Evolutionary conservation across 2,888 invertebrate species (phyloP).

Genomic region (Hypolimnas misippus): DNA sequence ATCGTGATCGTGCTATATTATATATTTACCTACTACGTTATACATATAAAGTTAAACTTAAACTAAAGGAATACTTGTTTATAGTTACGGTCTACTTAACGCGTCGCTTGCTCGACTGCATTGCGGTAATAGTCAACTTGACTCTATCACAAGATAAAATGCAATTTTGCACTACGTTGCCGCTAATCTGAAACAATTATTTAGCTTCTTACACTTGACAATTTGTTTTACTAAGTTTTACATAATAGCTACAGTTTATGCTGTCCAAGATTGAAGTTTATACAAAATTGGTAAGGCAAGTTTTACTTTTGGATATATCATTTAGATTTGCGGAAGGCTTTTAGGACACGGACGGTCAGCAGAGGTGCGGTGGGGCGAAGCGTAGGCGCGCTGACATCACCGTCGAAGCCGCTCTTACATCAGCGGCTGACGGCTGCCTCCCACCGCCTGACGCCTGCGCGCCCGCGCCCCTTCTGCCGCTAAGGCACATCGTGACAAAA

Average conservation of each 20-base stretch:
- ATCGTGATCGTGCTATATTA: constrained; percentile 14
- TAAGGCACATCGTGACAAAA: constrained; percentile 23
- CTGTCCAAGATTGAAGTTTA: neutral
- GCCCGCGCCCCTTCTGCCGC: constrained; percentile 43
- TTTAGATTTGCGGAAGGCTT: constrained; percentile 73
- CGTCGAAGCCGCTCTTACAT: constrained; percentile 80
- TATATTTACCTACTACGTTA: neutral
- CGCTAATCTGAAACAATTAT: neutral
- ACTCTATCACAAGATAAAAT: constrained; percentile 8
- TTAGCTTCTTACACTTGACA: neutral
- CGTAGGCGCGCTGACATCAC: constrained; percentile 82
- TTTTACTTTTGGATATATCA: constrained; percentile 30
- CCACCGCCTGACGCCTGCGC: constrained; percentile 56
- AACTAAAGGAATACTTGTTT: constrained; percentile 10
- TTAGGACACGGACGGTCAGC: constrained; percentile 43
- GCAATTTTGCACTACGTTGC: neutral
- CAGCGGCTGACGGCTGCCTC: constrained; percentile 72
- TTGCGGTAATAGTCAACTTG: constrained; percentile 51
- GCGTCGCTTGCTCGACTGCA: constrained; percentile 54
- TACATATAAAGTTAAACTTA: neutral
- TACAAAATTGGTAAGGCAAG: constrained; percentile 15
- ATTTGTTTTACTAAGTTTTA: neutral
- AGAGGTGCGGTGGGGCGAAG: constrained; percentile 51
- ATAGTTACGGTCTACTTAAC: constrained; percentile 56
- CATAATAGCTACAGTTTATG: neutral